Percentiles rank a stretch among this genome's conserved stretches.
phyloP scores from a whole-genome alignment of 2,888 invertebrate genomes.

The Allygus modestus region DNA sequence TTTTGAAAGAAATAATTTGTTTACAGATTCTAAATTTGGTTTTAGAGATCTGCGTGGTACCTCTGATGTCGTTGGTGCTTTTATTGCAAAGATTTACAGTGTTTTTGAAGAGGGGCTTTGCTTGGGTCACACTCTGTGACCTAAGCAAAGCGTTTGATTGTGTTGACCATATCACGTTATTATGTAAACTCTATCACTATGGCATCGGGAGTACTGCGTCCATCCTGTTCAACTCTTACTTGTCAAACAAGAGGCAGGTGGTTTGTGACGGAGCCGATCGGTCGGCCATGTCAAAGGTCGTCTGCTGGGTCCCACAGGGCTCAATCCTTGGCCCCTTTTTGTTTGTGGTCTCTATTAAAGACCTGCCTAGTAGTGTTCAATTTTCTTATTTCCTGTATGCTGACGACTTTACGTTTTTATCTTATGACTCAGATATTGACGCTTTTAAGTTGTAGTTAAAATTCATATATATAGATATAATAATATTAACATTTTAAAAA shows the following conservation, averaged over 20 bases:
- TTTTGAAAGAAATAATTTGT: not conserved
- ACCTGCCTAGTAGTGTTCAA: not conserved
- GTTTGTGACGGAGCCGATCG: not conserved
- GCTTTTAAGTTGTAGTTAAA: too few species aligned
- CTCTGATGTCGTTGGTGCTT: constrained; percentile 9
- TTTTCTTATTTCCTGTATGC: not conserved
- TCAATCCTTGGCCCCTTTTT: not conserved
- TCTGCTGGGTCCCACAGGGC: constrained; percentile 10
- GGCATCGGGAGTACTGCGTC: not conserved
- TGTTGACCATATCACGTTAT: constrained; percentile 1
- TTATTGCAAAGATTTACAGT: not conserved
- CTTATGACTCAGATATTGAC: not conserved
- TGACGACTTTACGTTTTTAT: constrained; percentile 6
- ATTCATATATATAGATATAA: too few species aligned
- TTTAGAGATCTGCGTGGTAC: not conserved
- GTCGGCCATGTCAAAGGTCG: not conserved
- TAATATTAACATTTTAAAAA: too few species aligned
- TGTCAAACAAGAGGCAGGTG: constrained; percentile 23
- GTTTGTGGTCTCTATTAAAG: constrained; percentile 1
- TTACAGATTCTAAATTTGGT: constrained; percentile 27
- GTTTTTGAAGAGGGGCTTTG: constrained; percentile 35
- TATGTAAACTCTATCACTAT: constrained; percentile 13
- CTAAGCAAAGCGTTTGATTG: constrained; percentile 48
- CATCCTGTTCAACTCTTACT: constrained; percentile 16
- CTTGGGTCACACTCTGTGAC: constrained; percentile 36